Percentiles rank a stretch among this genome's conserved stretches.
These are phyloP conservation scores for Trichogramma pretiosum DNA, from an alignment of 1,140 invertebrate genomes.

Conservation along the genomic window DNA sequence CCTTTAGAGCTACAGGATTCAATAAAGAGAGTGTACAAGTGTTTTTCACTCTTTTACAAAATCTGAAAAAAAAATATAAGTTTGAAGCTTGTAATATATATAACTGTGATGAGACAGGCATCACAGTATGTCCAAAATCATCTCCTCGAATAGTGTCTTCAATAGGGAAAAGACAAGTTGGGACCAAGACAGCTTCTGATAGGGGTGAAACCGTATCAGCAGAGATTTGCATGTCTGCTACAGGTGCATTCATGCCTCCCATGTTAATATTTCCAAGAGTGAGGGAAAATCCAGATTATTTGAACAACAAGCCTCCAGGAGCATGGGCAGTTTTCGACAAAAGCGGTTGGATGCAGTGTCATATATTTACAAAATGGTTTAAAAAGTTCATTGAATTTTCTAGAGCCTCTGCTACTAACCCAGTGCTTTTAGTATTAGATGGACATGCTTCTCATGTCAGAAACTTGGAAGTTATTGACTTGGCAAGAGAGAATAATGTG, in stretches of 20 bases:
- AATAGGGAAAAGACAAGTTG: constrained; percentile 28
- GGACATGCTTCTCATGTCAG: background rate
- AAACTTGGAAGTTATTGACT: background rate
- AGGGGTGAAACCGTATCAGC: constrained; percentile 31
- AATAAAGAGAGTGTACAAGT: background rate
- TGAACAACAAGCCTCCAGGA: constrained; percentile 19
- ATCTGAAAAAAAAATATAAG: background rate
- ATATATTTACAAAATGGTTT: constrained; percentile 21
- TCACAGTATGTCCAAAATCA: background rate
- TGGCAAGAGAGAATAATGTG: background rate
- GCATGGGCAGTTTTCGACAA: constrained; percentile 11
- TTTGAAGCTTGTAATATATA: background rate
- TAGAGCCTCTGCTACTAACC: background rate
- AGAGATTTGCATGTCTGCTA: constrained; percentile 34
- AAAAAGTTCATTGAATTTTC: no score
- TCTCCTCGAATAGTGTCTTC: background rate
- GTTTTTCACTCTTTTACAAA: background rate
- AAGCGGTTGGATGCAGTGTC: constrained; percentile 13
- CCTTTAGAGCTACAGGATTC: background rate
- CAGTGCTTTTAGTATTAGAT: background rate
- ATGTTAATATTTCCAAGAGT: constrained; percentile 33
- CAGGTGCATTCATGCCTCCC: constrained; percentile 31
- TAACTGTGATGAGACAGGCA: background rate
- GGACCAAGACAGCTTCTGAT: constrained; percentile 25
- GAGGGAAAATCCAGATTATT: constrained; percentile 27